Base-by-base conservation (phyloP, 2,113 vertebrate genomes). In the Edolisoma coerulescens region DNA sequence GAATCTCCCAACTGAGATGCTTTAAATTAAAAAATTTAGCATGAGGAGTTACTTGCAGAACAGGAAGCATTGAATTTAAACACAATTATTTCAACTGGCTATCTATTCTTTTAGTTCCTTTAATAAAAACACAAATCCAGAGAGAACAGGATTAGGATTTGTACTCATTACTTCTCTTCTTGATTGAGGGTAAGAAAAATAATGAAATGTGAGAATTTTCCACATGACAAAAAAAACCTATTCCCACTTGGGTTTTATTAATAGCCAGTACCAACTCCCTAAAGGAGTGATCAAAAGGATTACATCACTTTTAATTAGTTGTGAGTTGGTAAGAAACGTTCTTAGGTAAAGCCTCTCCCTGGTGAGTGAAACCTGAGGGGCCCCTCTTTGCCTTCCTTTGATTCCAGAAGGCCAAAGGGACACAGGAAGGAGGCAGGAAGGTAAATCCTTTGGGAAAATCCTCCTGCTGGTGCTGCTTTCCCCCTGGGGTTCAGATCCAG, bases 221-320 rank as follows among this genome's bases (percentile, higher is more conserved):
- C 42, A 65, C 28, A 13, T 4, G 27, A 57, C 17, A 20, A 70
- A 70, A 92, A 49, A 45, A 39, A 37, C 10, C 27, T 7, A 21
- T 7, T 87, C 69, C n/a, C 37, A 35, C 18, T 47, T 39, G 52
- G 19, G 15, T 53, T 81, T 87, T 77, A 70, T 61, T 41, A 70
- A 74, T n/a, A 57, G 39, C 45, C 37, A 32, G 37, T 7, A 44
- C 59, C 39, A 65, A 13, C 17, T 81, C 59, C 69, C 35, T n/a
- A 61, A 16, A 37, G 39, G 42, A 37, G 20, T 21, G 47, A 87
- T 81, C 41, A 74, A 41, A 64, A 87, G 41, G 32, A 76, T 61
- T 14, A 54, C 42, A 86, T 61, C 9, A 60, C 71, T 76, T 92
- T 86, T 44, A 80, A 60, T 89, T 76, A 91, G 57, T 16, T 80